Conservation (phyloP, 2,113 vertebrate genomes). For the Sclerurus mexicanus region DNA sequence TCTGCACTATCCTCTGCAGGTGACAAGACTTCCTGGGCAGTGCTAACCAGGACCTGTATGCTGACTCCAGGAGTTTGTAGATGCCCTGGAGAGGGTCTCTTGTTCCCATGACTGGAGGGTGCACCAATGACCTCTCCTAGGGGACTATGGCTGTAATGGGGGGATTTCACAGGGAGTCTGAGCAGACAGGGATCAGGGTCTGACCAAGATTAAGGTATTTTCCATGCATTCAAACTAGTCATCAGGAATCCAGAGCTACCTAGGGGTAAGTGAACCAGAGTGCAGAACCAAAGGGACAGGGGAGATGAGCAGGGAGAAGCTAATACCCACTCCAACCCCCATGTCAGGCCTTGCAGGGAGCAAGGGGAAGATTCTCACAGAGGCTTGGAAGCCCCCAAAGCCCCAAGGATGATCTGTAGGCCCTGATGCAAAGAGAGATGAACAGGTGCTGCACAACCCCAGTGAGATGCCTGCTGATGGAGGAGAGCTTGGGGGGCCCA, state of each 20-base stretch:
- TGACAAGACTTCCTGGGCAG: neutral
- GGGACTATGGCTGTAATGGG: neutral
- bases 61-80: neutral
- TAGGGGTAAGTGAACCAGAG: neutral
- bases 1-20: neutral
- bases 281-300: neutral
- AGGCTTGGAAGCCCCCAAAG: neutral
- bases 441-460: accelerated
- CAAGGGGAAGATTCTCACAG: neutral
- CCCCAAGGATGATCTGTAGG: neutral
- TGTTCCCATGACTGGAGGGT: neutral
- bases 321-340: accelerated
- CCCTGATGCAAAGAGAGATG: accelerated
- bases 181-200: neutral
- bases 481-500: accelerated
- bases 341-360: neutral
- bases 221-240: slow-evolving; percentile 1
- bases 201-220: slow-evolving; percentile 43
- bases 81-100: neutral
- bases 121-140: neutral
- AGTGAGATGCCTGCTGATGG: neutral
- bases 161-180: neutral
- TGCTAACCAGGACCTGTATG: neutral
- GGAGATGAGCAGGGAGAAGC: neutral
- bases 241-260: neutral